Evolutionary conservation across 2,888 invertebrate genomes (phyloP).

Genomic region (Meloe dianella): DNA sequence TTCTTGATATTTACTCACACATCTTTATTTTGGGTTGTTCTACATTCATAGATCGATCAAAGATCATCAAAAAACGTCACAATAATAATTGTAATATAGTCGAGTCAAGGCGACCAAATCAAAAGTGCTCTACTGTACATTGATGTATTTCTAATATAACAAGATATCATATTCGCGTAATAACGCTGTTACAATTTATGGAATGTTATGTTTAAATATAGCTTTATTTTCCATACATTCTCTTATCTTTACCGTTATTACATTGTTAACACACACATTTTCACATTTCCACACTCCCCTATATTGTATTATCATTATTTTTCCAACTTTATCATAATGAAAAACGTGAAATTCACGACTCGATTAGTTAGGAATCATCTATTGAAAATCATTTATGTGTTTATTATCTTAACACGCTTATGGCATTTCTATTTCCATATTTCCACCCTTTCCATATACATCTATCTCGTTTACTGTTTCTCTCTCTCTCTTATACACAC

Average conservation of each 20-base stretch:
- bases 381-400: constrained; percentile 10
- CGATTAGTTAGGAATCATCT: background rate
- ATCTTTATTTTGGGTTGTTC: background rate
- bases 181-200: background rate
- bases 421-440: constrained; percentile 1
- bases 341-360: background rate
- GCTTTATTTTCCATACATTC: background rate
- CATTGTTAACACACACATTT: background rate
- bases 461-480: background rate
- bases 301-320: background rate
- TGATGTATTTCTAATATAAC: background rate
- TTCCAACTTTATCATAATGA: background rate
- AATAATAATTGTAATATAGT: background rate
- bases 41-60: background rate
- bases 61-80: background rate
- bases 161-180: background rate
- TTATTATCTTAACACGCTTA: background rate
- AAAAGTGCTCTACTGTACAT: background rate
- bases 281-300: background rate
- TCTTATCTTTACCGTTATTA: background rate
- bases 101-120: background rate
- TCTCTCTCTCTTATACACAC: background rate
- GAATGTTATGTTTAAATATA: background rate
- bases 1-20: background rate
- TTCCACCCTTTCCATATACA: background rate